A percentile compares a stretch with the other conserved stretches of the same genome.
Conservation (phyloP, 2,113 vertebrate genomes). For the Oreotrochilus melanogaster region DNA sequence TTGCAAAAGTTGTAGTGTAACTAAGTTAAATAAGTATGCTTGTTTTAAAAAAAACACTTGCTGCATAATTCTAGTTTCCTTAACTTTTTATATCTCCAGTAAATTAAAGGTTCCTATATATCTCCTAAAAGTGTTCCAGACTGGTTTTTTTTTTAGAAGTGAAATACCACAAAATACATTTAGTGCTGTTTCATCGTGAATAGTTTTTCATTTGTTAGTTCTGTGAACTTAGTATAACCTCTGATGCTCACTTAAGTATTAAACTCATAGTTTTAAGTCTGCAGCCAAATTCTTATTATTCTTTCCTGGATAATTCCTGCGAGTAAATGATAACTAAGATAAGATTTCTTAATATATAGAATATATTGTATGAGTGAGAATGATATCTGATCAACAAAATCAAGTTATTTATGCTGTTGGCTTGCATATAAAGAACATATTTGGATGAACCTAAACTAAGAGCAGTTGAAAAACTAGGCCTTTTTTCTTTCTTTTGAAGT, state of each 20-base stretch:
- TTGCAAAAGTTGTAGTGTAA: not conserved
- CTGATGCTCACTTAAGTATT: not conserved
- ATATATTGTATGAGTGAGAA: not conserved
- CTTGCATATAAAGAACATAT: not conserved
- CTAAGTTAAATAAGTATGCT: not conserved
- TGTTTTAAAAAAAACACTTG: not conserved
- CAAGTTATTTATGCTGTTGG: not conserved
- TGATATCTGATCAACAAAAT: not conserved
- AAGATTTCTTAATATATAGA: not conserved
- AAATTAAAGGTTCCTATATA: not conserved
- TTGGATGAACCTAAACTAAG: not conserved
- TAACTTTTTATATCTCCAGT: not conserved
- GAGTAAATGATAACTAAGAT: not conserved
- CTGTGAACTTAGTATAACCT: not conserved
- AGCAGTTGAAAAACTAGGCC: not conserved
- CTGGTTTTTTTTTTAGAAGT: not conserved
- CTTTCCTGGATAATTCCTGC: not conserved
- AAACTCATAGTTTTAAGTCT: not conserved
- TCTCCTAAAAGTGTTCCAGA: not conserved
- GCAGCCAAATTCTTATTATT: not conserved
- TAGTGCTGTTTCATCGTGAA: not conserved
- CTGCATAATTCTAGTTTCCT: not conserved
- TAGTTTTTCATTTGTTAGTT: not conserved
- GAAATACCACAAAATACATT: not conserved
- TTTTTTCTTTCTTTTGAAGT: not conserved